Conservation (phyloP, 2,113 vertebrate genomes). For the Tragelaphus strepsiceros region DNA sequence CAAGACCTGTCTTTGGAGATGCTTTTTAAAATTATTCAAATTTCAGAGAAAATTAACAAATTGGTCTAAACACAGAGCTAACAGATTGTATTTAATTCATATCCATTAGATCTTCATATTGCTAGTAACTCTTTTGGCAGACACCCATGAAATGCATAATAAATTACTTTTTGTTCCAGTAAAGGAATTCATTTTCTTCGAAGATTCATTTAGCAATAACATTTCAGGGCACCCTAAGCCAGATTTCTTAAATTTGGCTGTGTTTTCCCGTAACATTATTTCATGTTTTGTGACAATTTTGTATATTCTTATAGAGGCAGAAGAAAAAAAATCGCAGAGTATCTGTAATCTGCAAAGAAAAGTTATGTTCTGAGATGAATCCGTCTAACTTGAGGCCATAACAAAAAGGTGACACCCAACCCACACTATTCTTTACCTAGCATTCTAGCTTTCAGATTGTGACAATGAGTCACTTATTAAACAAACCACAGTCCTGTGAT, state of each 20-base stretch:
- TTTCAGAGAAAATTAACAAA: constrained; percentile 41
- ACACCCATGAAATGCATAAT: constrained; percentile 76
- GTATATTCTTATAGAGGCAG: constrained; percentile 39
- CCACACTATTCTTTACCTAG: background rate
- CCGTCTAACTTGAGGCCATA: background rate
- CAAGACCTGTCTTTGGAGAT: background rate
- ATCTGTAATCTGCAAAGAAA: background rate
- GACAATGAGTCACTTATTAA: constrained; percentile 47
- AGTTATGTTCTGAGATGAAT: background rate
- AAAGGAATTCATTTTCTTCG: constrained; percentile 79
- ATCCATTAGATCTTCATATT: constrained; percentile 76
- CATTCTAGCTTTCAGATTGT: background rate
- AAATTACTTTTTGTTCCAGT: constrained; percentile 80
- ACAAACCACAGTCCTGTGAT: background rate
- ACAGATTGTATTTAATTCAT: constrained; percentile 72
- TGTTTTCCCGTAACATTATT: constrained; percentile 75
- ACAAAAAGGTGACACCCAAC: background rate
- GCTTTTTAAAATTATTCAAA: background rate
- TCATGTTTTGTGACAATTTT: constrained; percentile 75
- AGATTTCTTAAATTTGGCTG: constrained; percentile 75
- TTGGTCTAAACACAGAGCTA: constrained; percentile 56
- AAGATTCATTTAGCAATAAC: constrained; percentile 80
- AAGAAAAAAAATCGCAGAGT: background rate
- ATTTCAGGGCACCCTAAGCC: constrained; percentile 77
- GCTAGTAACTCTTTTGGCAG: constrained; percentile 77